Evolutionary conservation across 2,113 vertebrate genomes (phyloP).

Genomic region (Rhinoptilus africanus): DNA sequence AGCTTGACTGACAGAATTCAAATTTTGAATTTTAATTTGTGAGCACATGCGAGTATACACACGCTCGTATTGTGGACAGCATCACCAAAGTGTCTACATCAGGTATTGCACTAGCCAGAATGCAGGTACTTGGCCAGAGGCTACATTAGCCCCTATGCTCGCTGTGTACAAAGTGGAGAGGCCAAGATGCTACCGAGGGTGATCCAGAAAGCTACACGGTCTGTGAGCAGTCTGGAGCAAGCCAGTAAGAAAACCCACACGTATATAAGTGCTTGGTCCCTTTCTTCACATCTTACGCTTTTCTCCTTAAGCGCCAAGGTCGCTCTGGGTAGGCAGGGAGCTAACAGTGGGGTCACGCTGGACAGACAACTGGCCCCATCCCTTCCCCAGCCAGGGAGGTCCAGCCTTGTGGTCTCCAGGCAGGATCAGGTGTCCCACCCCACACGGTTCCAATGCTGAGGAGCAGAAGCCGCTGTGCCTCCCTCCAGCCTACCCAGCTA

Average conservation of each 20-base stretch:
- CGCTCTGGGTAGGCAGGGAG: background rate
- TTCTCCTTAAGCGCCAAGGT: background rate
- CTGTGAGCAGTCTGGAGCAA: background rate
- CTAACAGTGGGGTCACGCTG: accelerated
- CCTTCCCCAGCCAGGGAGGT: background rate
- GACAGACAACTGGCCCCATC: background rate
- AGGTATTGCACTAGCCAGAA: background rate
- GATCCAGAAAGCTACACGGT: background rate
- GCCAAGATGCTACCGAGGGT: accelerated
- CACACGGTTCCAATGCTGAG: background rate
- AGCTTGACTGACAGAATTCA: background rate
- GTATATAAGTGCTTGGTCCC: accelerated
- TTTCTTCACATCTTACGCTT: background rate
- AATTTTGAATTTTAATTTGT: background rate
- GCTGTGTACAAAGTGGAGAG: background rate
- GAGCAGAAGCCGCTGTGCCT: background rate
- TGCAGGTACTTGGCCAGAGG: background rate
- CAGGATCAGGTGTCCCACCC: background rate
- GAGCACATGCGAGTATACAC: background rate
- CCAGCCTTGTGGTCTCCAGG: background rate
- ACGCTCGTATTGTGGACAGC: background rate
- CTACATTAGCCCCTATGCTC: background rate
- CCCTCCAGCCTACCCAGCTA: background rate
- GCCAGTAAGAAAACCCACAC: background rate
- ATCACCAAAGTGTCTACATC: background rate